Evolutionary conservation across 2,888 invertebrate species (phyloP).

Genomic region (Halocaridina rubra): DNA sequence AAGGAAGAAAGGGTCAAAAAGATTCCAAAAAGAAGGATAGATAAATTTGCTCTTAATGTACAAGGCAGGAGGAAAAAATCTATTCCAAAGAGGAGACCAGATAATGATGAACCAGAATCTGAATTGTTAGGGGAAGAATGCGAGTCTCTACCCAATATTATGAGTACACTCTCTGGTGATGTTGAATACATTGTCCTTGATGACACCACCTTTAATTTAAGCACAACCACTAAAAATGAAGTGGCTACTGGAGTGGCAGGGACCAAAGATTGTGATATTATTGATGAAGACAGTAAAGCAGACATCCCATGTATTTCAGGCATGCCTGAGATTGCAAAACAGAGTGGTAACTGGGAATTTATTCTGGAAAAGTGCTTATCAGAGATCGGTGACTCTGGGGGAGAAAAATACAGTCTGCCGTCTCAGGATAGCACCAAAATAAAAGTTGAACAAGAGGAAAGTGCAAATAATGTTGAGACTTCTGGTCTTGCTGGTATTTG

Average conservation of each 20-base stretch:
- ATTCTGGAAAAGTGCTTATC: neutral
- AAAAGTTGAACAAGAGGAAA: neutral
- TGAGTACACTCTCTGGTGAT: slow-evolving; percentile 35
- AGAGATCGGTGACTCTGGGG: neutral
- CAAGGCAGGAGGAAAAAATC: too few species aligned
- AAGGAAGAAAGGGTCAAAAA: neutral
- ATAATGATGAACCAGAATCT: slow-evolving; percentile 34
- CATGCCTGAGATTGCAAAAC: neutral
- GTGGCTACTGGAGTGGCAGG: neutral
- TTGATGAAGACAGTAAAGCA: slow-evolving; percentile 18
- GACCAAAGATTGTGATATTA: neutral
- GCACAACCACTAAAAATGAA: neutral
- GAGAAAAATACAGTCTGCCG: neutral
- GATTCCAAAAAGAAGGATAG: neutral
- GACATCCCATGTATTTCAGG: too few species aligned
- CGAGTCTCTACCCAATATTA: slow-evolving; percentile 37
- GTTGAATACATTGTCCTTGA: slow-evolving; percentile 47
- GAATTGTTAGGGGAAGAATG: slow-evolving; percentile 39
- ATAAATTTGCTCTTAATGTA: too few species aligned
- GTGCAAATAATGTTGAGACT: neutral
- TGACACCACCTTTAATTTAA: slow-evolving; percentile 34
- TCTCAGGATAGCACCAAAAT: neutral
- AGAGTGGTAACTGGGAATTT: neutral
- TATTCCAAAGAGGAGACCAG: too few species aligned
- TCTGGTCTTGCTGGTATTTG: slow-evolving; percentile 39